Base-by-base conservation (phyloP, 2,888 invertebrate genomes). In the Cheilosia variabilis region DNA sequence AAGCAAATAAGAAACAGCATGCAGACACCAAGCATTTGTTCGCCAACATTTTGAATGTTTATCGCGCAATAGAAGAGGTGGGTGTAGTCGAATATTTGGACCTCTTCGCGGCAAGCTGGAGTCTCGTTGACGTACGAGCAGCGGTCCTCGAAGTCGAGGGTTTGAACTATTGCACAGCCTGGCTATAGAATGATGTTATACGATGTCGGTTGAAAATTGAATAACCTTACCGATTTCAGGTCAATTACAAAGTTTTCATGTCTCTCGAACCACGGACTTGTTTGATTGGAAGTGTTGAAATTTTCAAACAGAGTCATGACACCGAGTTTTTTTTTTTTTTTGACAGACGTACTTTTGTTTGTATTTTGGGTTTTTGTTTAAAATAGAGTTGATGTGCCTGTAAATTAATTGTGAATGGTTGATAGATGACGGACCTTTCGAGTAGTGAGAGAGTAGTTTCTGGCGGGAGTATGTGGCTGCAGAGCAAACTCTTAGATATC, bases 51-150 rank as follows among this genome's bases (percentile, higher is more conserved):
- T 6, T 15, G 37, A 4, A 91, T 88, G 31, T 87, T 83, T 50
- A 93, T 89, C 4, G 72, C 81, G 68, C 93, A 93, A 75, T 93
- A 93, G 0, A 92, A 89, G 2, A 92, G 58, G 55, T 90, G 50
- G 0, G 92, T 89, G 72, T 93, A 93, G 79, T 92, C 91, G 19
- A 93, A 73, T 15, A 90, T 72, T 17, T 90, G 89, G 13, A 89
- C 88, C 13, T 90, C 86, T 5, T 79, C 34, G 24, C 63, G 22
- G 55, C 93, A 93, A 75, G 90, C 91, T 0, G 86, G 41, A 0
- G 90, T 91, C 0, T 87, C 76, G 10, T n/a, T 87, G 0, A 93
- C 90, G 90, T 91, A 93, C 1, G 88, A 58, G 84, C 93, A 93
- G 62, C 92, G 91, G 13, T 91, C 79, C 2, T 80, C 50, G 2